Evolutionary conservation across 1,140 invertebrate species (phyloP), one percentile per base, ranked within the genome.

Genomic region (Drosophila sp.): DNA sequence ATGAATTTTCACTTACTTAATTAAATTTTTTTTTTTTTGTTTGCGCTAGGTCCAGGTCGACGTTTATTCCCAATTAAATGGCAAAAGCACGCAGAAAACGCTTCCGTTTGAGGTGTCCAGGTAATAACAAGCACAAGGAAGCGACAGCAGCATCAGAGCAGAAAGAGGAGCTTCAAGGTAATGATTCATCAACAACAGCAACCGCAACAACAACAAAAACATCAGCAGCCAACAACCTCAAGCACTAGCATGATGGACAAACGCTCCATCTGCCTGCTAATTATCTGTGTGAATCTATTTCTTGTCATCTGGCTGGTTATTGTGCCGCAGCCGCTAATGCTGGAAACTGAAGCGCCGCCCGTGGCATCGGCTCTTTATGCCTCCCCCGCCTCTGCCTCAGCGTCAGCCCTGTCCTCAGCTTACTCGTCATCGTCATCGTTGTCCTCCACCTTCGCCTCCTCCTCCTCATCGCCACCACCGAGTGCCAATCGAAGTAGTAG

Each of bases 291-390:
- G 23, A 86, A 87, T 61, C 55, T 92, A 32, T 91, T 71, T 72
- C 66, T 91, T 35, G 78, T 91, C 57, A 72, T 91, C 63, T 92
- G 91, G 91, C 74, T 85, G 62, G 84, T 92, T 54, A 79, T 80
- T 68, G 74, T 86, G 50, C 90, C 90, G 30, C 83, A 79, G 58
- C 78, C 55, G 55, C 71, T 58, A 55, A 66, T 69, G 81, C 41
- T 41, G 55, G 78, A 80, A 29, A n/a, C 75, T 33, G 69, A 69
- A 25, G 29, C 60, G 4, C 38, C 61, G 25, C 35, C 41, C 10
- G 47, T 66, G 41, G 50, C 41, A 10, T 33, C 66, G 33, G 50
- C 57, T 7, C 44, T 61, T 27, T 61, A 40, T 41, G 40, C 35
- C n/a, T 32, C n/a, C 41, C 32, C 32, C 38, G 23, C 44, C 57